Evolutionary conservation across 2,113 vertebrate genomes (phyloP).

Genomic region (Podilymbus podiceps): DNA sequence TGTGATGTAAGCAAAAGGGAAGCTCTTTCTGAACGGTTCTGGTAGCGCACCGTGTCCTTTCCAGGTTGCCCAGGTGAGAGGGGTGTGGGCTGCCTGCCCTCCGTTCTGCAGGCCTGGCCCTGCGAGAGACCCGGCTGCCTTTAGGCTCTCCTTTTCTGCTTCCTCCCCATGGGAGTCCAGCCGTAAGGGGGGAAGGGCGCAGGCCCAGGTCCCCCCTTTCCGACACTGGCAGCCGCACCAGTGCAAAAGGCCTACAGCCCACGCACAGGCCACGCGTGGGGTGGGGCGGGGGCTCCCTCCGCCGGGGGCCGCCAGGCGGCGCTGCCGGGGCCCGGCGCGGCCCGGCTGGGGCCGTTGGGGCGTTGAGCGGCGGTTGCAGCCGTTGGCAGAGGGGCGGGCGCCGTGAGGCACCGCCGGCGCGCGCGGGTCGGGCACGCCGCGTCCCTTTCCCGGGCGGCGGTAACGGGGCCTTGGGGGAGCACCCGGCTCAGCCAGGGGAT

Average conservation of each 20-base stretch:
- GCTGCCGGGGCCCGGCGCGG: not conserved
- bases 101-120: not conserved
- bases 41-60: not conserved
- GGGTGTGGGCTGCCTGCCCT: not conserved
- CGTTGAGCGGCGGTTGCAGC: not conserved
- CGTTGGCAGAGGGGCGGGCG: too few species aligned
- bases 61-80: not conserved
- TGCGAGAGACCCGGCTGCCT: not conserved
- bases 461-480: not conserved
- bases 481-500: too few species aligned
- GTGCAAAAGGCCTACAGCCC: too few species aligned
- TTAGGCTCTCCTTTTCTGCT: not conserved
- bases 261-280: too few species aligned
- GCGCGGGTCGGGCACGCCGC: accelerated
- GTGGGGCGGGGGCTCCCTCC: too few species aligned
- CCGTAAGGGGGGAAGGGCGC: not conserved
- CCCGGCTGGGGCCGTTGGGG: too few species aligned
- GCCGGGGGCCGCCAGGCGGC: not conserved
- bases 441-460: not conserved
- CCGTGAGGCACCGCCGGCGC: not conserved
- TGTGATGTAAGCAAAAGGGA: not conserved
- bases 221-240: not conserved
- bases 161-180: not conserved
- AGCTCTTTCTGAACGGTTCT: not conserved
- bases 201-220: not conserved